These are phyloP conservation scores for Cabera pusaria DNA, from an alignment of 2,888 invertebrate genomes.

Conservation along the genomic window DNA sequence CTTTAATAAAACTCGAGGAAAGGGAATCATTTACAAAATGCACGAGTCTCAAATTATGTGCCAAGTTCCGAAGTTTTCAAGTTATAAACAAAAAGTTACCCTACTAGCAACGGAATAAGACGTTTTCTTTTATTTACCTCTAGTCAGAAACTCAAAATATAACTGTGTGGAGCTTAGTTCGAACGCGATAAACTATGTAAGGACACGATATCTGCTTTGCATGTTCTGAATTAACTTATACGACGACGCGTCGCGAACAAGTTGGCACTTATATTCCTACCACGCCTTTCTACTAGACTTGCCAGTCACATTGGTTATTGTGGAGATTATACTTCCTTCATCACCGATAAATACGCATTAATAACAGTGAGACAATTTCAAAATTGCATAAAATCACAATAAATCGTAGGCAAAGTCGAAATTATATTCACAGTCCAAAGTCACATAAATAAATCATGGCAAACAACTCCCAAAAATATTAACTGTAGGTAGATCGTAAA, in stretches of 20 bases:
- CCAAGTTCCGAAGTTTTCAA: constrained; percentile 16
- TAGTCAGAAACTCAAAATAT: constrained; percentile 22
- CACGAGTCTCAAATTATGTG: constrained; percentile 9
- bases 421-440: constrained; percentile 18
- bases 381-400: constrained; percentile 29
- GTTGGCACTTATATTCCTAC: constrained; percentile 12
- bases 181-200: constrained; percentile 24
- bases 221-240: constrained; percentile 24
- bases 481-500: constrained; percentile 45
- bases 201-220: constrained; percentile 23
- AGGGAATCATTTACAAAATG: constrained; percentile 13
- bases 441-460: constrained; percentile 28
- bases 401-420: constrained; percentile 21
- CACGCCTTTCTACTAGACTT: constrained; percentile 3
- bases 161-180: constrained; percentile 11
- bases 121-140: constrained; percentile 20
- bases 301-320: constrained; percentile 31
- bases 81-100: constrained; percentile 19
- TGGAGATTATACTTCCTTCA: constrained; percentile 46
- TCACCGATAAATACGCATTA: constrained; percentile 33
- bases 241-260: constrained; percentile 12
- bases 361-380: constrained; percentile 29
- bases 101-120: constrained; percentile 13
- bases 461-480: constrained; percentile 30
- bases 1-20: constrained; percentile 16